Conservation (phyloP, 1,140 invertebrate species). For the Octopus sinensis region DNA sequence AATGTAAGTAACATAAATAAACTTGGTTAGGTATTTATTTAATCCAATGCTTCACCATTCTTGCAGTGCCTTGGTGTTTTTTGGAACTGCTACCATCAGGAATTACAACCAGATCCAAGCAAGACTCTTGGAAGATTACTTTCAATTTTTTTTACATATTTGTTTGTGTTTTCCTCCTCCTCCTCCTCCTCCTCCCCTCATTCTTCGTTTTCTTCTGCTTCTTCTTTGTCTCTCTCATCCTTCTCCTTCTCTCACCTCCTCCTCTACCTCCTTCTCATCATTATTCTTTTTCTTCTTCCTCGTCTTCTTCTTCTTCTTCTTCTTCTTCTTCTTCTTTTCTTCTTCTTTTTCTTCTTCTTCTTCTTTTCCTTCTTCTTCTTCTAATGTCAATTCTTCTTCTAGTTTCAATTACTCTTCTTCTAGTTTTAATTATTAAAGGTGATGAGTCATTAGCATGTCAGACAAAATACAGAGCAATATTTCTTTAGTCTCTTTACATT, state of each 20-base stretch:
- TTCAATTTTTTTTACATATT: background rate
- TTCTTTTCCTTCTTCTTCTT: background rate
- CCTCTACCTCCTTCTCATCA: background rate
- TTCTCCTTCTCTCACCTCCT: background rate
- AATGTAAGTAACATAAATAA: too few species aligned
- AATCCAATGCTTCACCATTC: too few species aligned
- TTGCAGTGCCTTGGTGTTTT: too few species aligned
- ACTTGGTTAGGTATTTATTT: too few species aligned
- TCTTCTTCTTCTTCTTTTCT: background rate
- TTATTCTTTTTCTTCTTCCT: background rate
- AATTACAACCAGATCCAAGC: too few species aligned
- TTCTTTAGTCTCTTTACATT: too few species aligned
- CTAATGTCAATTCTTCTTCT: background rate
- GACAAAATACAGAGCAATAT: too few species aligned
- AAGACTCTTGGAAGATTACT: background rate
- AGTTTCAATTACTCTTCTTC: background rate
- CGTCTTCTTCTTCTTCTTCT: background rate
- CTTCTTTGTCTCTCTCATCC: background rate
- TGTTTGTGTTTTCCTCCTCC: background rate
- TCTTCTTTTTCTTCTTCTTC: background rate
- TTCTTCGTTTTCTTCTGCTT: background rate
- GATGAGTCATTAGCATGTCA: too few species aligned
- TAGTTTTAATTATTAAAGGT: too few species aligned
- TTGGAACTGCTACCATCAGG: too few species aligned
- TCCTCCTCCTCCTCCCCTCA: background rate